phyloP scores from a whole-genome alignment of 2,113 vertebrate species.

The Marcusenius ussheri region DNA sequence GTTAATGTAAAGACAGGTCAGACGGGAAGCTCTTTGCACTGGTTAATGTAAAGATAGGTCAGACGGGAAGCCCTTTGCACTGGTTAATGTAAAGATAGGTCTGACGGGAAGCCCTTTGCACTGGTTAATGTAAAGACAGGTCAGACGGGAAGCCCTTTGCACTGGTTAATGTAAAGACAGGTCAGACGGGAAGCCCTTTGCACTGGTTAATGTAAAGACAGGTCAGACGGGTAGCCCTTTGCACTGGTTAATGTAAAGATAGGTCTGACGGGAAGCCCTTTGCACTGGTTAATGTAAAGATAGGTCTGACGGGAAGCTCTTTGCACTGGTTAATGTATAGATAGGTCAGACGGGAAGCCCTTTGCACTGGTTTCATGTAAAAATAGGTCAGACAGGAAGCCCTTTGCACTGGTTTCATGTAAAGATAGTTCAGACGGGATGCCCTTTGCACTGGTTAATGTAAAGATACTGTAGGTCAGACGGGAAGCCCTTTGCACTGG shows the following conservation, averaged over 20 bases:
- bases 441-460: constrained; percentile 77
- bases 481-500: constrained; percentile 78
- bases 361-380: constrained; percentile 60
- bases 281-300: constrained; percentile 60
- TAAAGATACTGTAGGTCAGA: constrained; percentile 71
- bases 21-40: constrained; percentile 79
- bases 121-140: constrained; percentile 51
- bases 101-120: constrained; percentile 80
- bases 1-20: constrained; percentile 70
- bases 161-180: constrained; percentile 45
- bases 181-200: constrained; percentile 78
- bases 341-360: constrained; percentile 78
- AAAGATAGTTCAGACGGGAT: constrained; percentile 75
- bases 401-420: constrained; percentile 65
- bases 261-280: constrained; percentile 81
- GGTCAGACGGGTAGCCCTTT: not conserved
- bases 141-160: constrained; percentile 72
- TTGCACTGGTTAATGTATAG: constrained; percentile 56
- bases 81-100: constrained; percentile 60
- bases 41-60: constrained; percentile 60
- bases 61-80: constrained; percentile 80
- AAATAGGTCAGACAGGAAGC: constrained; percentile 78
- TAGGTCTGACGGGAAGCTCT: constrained; percentile 79
- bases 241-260: too few species aligned
- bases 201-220: too few species aligned